phyloP scores from a whole-genome alignment of 2,888 invertebrate genomes.

The Thelaira solivaga region DNA sequence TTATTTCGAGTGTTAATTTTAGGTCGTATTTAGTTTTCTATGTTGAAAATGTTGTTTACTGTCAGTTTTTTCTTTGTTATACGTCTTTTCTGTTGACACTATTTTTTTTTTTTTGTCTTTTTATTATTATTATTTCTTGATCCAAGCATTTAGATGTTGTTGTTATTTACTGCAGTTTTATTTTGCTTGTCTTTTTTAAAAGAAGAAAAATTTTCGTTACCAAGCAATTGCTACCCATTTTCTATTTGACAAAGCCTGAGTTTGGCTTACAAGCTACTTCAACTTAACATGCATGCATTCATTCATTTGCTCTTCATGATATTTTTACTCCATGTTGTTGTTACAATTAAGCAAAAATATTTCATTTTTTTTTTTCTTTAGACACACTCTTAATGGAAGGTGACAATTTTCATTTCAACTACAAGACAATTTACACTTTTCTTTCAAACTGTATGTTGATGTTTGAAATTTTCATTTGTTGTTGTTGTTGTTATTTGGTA shows the following conservation, averaged over 20 bases:
- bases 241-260: slow-evolving; percentile 28
- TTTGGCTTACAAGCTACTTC: background rate
- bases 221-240: slow-evolving; percentile 54
- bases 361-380: slow-evolving; percentile 56
- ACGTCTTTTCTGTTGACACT: slow-evolving; percentile 24
- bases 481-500: too few relatives aligned
- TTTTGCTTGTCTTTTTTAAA: too few relatives aligned
- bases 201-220: slow-evolving; percentile 15
- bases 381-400: slow-evolving; percentile 57
- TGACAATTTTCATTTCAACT: slow-evolving; percentile 60
- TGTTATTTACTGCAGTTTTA: background rate
- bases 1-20: background rate
- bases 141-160: background rate
- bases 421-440: slow-evolving; percentile 56
- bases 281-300: too few relatives aligned
- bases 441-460: slow-evolving; percentile 20
- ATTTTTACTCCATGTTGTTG: slow-evolving; percentile 37
- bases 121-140: too few relatives aligned
- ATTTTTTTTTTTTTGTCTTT: background rate
- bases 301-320: slow-evolving; percentile 24
- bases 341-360: slow-evolving; percentile 61
- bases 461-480: slow-evolving; percentile 48
- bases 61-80: slow-evolving; percentile 51
- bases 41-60: slow-evolving; percentile 50
- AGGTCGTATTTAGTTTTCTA: slow-evolving; percentile 23